Base-by-base conservation (phyloP, 2,888 invertebrate species). In the Rotaria macrura region DNA sequence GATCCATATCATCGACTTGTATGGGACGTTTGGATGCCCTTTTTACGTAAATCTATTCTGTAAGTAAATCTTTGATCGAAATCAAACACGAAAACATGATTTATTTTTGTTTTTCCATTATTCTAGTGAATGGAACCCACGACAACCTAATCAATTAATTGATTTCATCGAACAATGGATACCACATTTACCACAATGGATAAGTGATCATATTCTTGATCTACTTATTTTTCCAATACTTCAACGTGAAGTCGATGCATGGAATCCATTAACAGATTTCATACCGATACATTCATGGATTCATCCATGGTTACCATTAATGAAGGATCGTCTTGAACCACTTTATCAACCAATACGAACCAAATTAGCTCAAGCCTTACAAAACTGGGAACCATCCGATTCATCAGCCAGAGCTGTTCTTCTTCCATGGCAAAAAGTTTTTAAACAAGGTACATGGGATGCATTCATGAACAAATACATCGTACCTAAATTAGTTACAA, bases 261-360 rank as follows among this genome's bases (percentile, higher is more conserved):
- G 99, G 99, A 95, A 99, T 92, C 99, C 99, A 1, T 92, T 96
- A 3, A 94, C 94, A 0, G 98, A 99, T 90, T 95, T 95, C 0
- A 93, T 96, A 87, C 98, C 98, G 25, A 95, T 99, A 88, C 97
- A 99, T 91, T 93, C 94, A 9, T 99, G 99, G 99, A 94, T 97
- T 87, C 94, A 97, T 90, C 98, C 98, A 0, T 99, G 99, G 99
- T 93, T 96, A 87, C 94, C 94, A 0, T 91, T 95, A 14, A 93
- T 97, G 89, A 94, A 95, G 47, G 89, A 90, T 52, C 89, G 90
- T 34, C 88, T 92, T 85, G 92, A 92, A 86, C 90, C 92, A 5
- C 93, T 96, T 55, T 97, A 96, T 92, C 95, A 96, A 1, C 93
- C 95, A 79, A 96, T 99, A 88, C 93, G 97, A 83, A 94, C 96